These are phyloP conservation scores for Gonioctena quinquepunctata DNA, from an alignment of 1,140 invertebrate species.

Conservation along the genomic window DNA sequence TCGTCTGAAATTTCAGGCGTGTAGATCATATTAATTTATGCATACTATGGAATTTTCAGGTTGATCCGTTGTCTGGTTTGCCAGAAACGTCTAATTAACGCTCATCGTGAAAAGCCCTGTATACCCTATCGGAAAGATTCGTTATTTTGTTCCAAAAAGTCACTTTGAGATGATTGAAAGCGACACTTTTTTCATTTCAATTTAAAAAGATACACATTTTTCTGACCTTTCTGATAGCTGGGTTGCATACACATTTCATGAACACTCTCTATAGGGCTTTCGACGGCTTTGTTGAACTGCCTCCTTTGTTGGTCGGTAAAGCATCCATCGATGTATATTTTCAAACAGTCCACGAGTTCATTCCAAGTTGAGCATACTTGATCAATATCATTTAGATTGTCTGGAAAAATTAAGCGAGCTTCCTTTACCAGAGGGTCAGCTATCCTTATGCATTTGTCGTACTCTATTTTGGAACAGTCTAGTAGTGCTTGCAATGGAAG, in stretches of 20 bases:
- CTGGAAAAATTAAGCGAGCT: constrained; percentile 63
- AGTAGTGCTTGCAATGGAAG: constrained; percentile 12
- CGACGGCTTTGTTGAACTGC: constrained; percentile 64
- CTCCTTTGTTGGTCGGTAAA: constrained; percentile 60
- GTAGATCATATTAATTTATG: too few species aligned
- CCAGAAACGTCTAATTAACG: too few species aligned
- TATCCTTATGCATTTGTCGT: constrained; percentile 60
- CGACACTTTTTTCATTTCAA: too few species aligned
- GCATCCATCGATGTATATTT: constrained; percentile 62
- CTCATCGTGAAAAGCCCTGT: too few species aligned
- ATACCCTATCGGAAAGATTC: too few species aligned
- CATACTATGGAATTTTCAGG: too few species aligned
- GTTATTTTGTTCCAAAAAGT: too few species aligned
- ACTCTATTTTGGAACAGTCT: constrained; percentile 59
- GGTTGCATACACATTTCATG: constrained; percentile 64
- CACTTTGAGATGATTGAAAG: too few species aligned
- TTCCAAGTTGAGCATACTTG: constrained; percentile 64
- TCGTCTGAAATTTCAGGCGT: too few species aligned
- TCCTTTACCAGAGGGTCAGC: constrained; percentile 65
- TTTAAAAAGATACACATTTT: too few species aligned
- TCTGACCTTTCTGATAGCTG: constrained; percentile 61
- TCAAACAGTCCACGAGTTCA: constrained; percentile 63
- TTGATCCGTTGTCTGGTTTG: too few species aligned
- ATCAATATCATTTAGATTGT: constrained; percentile 64
- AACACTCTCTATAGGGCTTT: constrained; percentile 62